Base-by-base conservation (phyloP, 2,888 invertebrate genomes). In the Megaustenia siamemsis region DNA sequence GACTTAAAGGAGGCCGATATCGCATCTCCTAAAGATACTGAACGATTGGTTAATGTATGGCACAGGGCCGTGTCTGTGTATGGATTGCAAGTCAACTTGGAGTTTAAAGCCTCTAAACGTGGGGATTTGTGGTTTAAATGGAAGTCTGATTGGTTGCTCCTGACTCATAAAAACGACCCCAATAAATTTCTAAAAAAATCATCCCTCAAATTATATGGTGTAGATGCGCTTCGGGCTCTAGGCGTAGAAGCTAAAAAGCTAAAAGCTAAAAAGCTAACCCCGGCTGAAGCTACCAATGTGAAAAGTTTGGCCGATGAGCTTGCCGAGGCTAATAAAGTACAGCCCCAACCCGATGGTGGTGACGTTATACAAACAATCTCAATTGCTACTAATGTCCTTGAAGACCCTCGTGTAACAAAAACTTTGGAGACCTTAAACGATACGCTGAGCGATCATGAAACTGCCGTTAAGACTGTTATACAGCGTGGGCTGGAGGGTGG, bases 41-140 rank as follows among this genome's bases (percentile, higher is more conserved):
- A 35, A 4, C 35, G 38, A 35, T 2, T 68, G 18, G 68, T 68
- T 68, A 68, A 68, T 68, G 1, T 15, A 2, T 68, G 68, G 68
- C 38, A 68, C 18, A 35, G 10, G 68, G 68, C 8, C 10, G 43
- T 73, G 24, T 43, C 73, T 12, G 12, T 4, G 12, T 8, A n/a
- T 8, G 49, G 45, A 10, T 10, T 28, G 15, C 45, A 28, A 32
- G 45, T 12, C 24, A 28, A 73, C 73, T 45, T 49, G 28, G 45
- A 73, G 28, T 43, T 73, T 45, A 21, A 3, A 45, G 43, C 68
- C 32, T 68, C 68, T 15, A 68, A 35, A 3, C 35, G 38, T 4
- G 68, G 68, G 3, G 68, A 68, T 21, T 68, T 68, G 68, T 68
- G 68, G 68, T 35, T 68, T 68, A 68, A 68, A 38, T 68, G 68